Conservation (phyloP, 2,888 invertebrate genomes). For the Clivina fossor region DNA sequence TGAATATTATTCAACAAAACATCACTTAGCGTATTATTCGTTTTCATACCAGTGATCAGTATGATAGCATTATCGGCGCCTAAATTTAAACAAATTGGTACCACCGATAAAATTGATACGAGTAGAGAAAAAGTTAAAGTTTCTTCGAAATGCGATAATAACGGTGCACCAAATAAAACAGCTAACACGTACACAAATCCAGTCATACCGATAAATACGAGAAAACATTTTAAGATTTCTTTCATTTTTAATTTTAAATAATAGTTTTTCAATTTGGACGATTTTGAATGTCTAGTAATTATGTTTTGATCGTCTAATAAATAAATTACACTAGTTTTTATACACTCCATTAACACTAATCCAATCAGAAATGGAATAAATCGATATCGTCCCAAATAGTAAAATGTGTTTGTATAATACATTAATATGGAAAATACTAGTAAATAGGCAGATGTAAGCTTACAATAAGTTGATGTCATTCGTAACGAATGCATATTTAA, state of each 20-base stretch:
- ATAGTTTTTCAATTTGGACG: constrained; percentile 48
- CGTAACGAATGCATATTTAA: constrained; percentile 14
- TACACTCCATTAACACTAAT: constrained; percentile 56
- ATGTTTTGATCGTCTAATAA: constrained; percentile 43
- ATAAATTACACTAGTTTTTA: constrained; percentile 54
- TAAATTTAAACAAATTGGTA: constrained; percentile 64
- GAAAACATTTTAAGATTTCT: constrained; percentile 57
- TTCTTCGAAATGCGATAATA: constrained; percentile 64
- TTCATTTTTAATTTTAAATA: constrained; percentile 53
- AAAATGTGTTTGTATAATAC: constrained; percentile 60
- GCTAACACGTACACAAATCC: constrained; percentile 61
- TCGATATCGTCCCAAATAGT: constrained; percentile 61
- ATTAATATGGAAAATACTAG: constrained; percentile 60
- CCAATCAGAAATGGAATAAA: constrained; percentile 51
- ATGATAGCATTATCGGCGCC: constrained; percentile 62
- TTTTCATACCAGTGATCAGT: constrained; percentile 58
- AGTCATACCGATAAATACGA: constrained; percentile 55
- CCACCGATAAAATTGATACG: constrained; percentile 62
- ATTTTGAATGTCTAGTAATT: constrained; percentile 24
- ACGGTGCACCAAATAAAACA: constrained; percentile 69
- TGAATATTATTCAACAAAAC: constrained; percentile 62
- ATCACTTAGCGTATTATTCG: constrained; percentile 58
- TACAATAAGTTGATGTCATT: constrained; percentile 54
- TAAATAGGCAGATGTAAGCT: constrained; percentile 65
- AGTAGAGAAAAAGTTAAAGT: constrained; percentile 67